Evolutionary conservation across 2,113 vertebrate genomes (phyloP), one percentile per base, ranked within the genome.

Genomic region (Ceyx melanurus): DNA sequence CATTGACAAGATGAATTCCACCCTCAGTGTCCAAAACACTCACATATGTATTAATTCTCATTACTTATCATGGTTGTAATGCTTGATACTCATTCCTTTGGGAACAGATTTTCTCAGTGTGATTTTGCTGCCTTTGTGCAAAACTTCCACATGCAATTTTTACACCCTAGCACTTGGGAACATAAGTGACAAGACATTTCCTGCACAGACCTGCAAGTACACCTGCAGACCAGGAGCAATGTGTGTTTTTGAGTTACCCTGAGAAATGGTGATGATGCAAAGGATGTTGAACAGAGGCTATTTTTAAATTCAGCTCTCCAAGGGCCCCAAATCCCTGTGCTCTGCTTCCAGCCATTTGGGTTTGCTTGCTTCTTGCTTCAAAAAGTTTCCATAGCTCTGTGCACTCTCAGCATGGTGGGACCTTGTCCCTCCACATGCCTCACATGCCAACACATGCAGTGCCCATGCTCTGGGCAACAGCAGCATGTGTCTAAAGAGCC

Each of bases 1-100:
- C 15, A 40, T 68, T 89, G 74, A 68, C 65, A 75, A 90, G 84
- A 90, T 82, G 89, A 87, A 95, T 96, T 94, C 91, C 61, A 82
- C 26, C 21, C 48, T 82, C 66, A 31, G 45, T 31, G 54, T 64
- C 51, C 78, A 82, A 94, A 96, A 79, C 65, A 85, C 64, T 79
- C 51, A 94, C 87, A 89, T 73, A 76, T 88, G 71, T 87, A 88
- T 51, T 54, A 50, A 50, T 92, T 70, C 67, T 74, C 46, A 62
- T 91, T 89, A 80, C 68, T 94, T 92, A 95, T 19, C 60, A 43
- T 19, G 46, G 56, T 58, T 42, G n/a, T 73, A 90, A 57, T 0
- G 23, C 61, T 90, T 95, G 92, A 71, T 93, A 74, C 8, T 80
- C 60, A 85, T 87, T 84, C 72, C 82, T 93, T 88, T 75, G 60